These are phyloP conservation scores for Phainopepla nitens DNA, from an alignment of 2,113 vertebrate genomes.

Conservation along the genomic window DNA sequence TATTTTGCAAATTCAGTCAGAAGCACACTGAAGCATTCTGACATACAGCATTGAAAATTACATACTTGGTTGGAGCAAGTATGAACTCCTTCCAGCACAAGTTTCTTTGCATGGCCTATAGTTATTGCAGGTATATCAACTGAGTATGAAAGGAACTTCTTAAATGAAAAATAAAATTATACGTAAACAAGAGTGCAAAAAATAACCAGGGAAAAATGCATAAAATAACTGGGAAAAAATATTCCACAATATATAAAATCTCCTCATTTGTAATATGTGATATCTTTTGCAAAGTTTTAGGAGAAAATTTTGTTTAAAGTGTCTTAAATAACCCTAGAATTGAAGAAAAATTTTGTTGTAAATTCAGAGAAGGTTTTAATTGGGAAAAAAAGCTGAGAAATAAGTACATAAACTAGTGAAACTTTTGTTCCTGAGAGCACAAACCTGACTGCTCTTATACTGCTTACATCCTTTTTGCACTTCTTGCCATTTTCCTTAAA, in stretches of 20 bases:
- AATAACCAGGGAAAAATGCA: background rate
- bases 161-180: background rate
- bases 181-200: background rate
- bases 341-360: background rate
- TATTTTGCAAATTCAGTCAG: background rate
- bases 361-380: background rate
- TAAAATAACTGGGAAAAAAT: background rate
- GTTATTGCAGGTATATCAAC: background rate
- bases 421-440: background rate
- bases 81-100: background rate
- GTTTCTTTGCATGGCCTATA: background rate
- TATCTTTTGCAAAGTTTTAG: background rate
- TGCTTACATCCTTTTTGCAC: rapidly evolving
- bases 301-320: background rate
- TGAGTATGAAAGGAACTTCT: background rate
- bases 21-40: background rate
- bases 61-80: background rate
- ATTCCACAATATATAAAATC: background rate
- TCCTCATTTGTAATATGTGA: background rate
- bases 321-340: background rate
- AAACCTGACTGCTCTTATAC: background rate
- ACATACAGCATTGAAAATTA: background rate
- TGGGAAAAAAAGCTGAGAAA: background rate
- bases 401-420: background rate
- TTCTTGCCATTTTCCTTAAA: background rate